phyloP scores from a whole-genome alignment of 2,797 vertebrate species.

The Gallinago solitaria region DNA sequence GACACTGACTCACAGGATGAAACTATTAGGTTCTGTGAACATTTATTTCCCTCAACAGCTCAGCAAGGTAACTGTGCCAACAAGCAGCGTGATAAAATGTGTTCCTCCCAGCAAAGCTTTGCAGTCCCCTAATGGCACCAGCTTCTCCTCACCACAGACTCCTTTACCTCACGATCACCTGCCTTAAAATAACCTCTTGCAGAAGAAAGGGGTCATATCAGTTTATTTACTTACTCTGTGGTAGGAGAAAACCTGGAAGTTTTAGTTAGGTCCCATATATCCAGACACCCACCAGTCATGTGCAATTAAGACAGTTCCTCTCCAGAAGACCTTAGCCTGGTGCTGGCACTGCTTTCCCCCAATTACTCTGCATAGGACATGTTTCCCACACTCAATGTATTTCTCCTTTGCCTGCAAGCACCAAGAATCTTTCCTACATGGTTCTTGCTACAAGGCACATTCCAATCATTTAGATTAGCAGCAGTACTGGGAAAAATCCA shows the following conservation, averaged over 20 bases:
- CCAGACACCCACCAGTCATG: neutral
- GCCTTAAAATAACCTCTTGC: neutral
- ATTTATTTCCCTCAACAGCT: conserved; percentile 15
- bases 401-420: neutral
- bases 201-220: neutral
- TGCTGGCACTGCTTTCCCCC: neutral
- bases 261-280: neutral
- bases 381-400: neutral
- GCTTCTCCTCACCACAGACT: neutral
- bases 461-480: neutral
- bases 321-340: neutral
- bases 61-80: neutral
- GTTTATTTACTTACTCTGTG: neutral
- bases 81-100: neutral
- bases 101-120: neutral
- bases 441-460: neutral
- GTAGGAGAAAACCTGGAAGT: neutral
- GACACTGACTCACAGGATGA: neutral
- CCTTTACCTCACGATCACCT: neutral
- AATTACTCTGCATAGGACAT: neutral
- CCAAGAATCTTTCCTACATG: neutral
- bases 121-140: neutral
- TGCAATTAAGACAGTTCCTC: neutral
- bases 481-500: neutral
- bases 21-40: conserved; percentile 2